Evolutionary conservation across 2,113 vertebrate species (phyloP), one percentile per base, ranked within the genome.

Genomic region (Crotalus helleri): DNA sequence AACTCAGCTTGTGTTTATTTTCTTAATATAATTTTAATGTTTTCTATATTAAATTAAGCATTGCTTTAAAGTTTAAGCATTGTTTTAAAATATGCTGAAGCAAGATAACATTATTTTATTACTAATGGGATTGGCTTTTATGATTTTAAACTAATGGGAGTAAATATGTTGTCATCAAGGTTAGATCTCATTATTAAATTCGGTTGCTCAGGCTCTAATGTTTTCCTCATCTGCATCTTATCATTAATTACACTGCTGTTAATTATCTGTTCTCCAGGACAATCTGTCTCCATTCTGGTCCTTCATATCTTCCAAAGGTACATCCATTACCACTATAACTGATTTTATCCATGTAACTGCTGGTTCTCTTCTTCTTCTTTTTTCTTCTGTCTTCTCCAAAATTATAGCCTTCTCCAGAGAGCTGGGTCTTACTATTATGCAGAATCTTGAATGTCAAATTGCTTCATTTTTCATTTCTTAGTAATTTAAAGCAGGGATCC

Each of bases 161-260:
- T 93, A 91, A 94, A 55, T 59, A 12, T 12, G 46, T 23, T 15
- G 17, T 81, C 64, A 33, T 87, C 92, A 93, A 91, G 58, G 58
- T 87, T 39, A 57, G 49, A 91, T 1, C 21, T 57, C 12, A n/a
- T 11, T 46, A 81, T 94, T 51, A 85, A 64, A 53, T 92, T 89
- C 53, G 61, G 3, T 61, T 89, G 55, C 21, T 64, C 51, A 90
- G 89, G 39, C 69, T 11, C 8, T 51, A 8, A 59, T 92, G 7
- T 92, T 44, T 33, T 53, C 51, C 23, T 39, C 33, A 39, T 39
- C n/a, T 39, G 5, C 33, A 39, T 39, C 33, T 39, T 39, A 81
- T 33, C 5, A 33, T 81, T 81, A 19, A 81, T 81, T 39, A 39
- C 39, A 39, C n/a, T 81, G 69, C 33, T 15, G 1, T 74, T 39